phyloP scores from a whole-genome alignment of 1,140 invertebrate genomes.

The Drosophila ananassae region DNA sequence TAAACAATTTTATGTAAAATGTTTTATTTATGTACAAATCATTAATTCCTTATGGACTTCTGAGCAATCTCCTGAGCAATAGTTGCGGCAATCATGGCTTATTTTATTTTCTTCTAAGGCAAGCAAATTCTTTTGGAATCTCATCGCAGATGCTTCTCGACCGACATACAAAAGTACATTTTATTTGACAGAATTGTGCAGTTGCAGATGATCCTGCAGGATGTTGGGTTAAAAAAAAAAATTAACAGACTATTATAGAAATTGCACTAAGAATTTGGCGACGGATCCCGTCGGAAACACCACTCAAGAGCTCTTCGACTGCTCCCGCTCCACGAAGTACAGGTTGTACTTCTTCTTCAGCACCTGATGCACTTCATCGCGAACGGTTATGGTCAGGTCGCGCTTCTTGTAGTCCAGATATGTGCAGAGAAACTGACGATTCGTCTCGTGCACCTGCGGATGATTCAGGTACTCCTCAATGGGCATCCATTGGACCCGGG shows the following conservation, averaged over 20 bases:
- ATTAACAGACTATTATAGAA: constrained; percentile 10
- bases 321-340: constrained; percentile 52
- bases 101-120: neutral
- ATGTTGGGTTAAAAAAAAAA: neutral
- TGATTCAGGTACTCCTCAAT: constrained; percentile 90
- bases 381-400: constrained; percentile 86
- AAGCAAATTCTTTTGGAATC: neutral
- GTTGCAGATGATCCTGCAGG: neutral
- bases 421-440: constrained; percentile 88
- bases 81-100: neutral
- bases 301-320: constrained; percentile 1
- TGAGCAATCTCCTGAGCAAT: neutral
- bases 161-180: constrained; percentile 1
- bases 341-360: constrained; percentile 72
- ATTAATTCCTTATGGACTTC: too few relatives aligned
- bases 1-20: too few relatives aligned
- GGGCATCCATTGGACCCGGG: constrained; percentile 92
- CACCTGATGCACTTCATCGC: constrained; percentile 61
- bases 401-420: constrained; percentile 87
- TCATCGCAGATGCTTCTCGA: neutral
- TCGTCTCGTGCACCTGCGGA: constrained; percentile 90
- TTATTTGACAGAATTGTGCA: constrained; percentile 29
- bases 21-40: too few relatives aligned
- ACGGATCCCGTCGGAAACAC: neutral
- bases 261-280: constrained; percentile 33